These are phyloP conservation scores for Tetrax tetrax DNA, from an alignment of 2,113 vertebrate genomes.

Conservation along the genomic window DNA sequence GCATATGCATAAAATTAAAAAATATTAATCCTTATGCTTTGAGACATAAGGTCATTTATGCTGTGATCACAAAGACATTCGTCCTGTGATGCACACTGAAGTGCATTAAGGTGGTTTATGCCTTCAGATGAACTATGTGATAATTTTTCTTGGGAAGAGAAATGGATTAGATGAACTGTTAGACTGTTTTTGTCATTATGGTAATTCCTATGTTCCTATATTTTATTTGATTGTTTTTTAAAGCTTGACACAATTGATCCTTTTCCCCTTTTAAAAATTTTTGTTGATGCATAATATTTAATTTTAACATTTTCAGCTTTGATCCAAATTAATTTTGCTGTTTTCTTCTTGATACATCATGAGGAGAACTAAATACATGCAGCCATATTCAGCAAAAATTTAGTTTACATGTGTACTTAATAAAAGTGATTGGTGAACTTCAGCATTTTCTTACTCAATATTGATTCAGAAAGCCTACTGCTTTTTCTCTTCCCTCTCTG, in stretches of 20 bases:
- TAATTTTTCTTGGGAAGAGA: background rate
- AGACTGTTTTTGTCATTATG: background rate
- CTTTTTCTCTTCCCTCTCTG: background rate
- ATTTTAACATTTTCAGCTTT: conserved; percentile 53
- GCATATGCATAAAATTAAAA: background rate
- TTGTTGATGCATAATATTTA: conserved; percentile 34
- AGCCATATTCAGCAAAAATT: conserved; percentile 24
- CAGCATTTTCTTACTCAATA: background rate
- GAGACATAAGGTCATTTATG: background rate
- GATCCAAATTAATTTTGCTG: conserved; percentile 13
- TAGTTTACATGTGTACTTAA: background rate
- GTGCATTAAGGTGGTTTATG: background rate
- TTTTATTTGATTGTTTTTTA: background rate
- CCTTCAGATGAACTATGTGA: background rate
- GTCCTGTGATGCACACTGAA: background rate
- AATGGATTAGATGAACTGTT: background rate
- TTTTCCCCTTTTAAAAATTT: conserved; percentile 6
- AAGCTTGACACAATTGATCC: conserved; percentile 41
- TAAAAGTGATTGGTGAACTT: background rate
- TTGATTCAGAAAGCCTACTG: background rate
- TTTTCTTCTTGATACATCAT: background rate
- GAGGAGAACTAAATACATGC: background rate
- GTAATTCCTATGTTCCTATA: conserved; percentile 45
- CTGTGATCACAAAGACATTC: background rate
- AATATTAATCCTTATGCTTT: conserved; percentile 17